A percentile compares a stretch with the other conserved stretches of the same genome.
These are phyloP conservation scores for Athalia circularis DNA, from an alignment of 2,888 invertebrate genomes.

Conservation along the genomic window DNA sequence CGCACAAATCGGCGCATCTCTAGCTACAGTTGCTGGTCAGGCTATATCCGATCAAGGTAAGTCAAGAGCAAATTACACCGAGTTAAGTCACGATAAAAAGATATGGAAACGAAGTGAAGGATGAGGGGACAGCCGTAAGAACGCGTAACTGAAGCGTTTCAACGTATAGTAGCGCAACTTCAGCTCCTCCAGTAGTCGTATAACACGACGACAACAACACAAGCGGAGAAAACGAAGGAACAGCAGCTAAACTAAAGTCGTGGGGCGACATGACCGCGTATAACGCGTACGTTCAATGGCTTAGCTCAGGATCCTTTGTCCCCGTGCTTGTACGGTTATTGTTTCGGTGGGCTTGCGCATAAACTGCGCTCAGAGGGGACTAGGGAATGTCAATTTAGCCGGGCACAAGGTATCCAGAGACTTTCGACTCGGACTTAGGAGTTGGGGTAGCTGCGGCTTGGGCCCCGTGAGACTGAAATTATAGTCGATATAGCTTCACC, in stretches of 20 bases:
- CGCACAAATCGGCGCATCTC: slow-evolving; percentile 84
- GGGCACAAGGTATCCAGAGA: slow-evolving; percentile 14
- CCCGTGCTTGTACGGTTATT: slow-evolving; percentile 51
- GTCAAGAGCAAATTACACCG: slow-evolving; percentile 52
- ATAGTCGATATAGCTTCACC: slow-evolving; percentile 12
- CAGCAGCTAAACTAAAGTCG: background rate
- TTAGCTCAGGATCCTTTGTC: slow-evolving; percentile 27
- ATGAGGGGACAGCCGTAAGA: too few relatives aligned
- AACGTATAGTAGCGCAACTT: slow-evolving; percentile 18
- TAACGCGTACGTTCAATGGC: background rate
- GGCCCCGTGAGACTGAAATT: slow-evolving; percentile 39
- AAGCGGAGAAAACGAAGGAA: background rate
- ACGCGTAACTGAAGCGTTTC: slow-evolving; percentile 16
- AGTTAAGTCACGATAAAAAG: too few relatives aligned
- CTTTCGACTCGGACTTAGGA: background rate
- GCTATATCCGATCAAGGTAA: slow-evolving; percentile 82
- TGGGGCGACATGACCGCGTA: background rate
- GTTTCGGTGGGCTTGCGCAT: slow-evolving; percentile 57
- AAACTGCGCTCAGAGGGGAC: slow-evolving; percentile 54
- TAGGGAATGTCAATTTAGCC: slow-evolving; percentile 61
- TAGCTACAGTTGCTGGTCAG: slow-evolving; percentile 87
- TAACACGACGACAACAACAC: background rate
- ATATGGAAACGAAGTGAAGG: too few relatives aligned
- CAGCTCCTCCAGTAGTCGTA: background rate
- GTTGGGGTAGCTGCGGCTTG: background rate